Evolutionary conservation across 2,113 vertebrate species (phyloP).

Genomic region (Dryoscopus gambensis): DNA sequence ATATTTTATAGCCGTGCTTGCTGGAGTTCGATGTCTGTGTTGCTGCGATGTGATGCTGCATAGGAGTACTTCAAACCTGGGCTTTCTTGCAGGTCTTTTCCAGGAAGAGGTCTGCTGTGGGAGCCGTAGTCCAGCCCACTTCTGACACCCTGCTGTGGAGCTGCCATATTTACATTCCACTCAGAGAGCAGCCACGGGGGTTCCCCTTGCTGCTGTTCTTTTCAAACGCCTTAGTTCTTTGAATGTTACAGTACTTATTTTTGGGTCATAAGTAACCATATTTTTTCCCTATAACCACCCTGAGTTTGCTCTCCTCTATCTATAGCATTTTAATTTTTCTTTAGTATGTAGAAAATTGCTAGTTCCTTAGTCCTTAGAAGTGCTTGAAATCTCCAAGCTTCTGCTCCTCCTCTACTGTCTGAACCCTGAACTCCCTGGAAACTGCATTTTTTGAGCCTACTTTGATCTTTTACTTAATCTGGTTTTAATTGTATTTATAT

Average conservation of each 20-base stretch:
- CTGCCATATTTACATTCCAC: background rate
- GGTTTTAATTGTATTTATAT: slow-evolving; percentile 61
- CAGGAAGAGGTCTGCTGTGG: background rate
- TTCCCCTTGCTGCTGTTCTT: background rate
- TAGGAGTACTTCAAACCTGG: background rate
- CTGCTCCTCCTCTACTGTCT: slow-evolving; percentile 3
- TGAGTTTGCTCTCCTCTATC: background rate
- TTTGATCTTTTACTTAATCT: slow-evolving; percentile 57
- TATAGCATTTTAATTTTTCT: background rate
- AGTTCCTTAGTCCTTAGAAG: background rate
- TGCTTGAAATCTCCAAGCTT: background rate
- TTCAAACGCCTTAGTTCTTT: background rate
- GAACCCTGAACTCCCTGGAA: slow-evolving; percentile 40
- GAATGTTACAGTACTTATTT: background rate
- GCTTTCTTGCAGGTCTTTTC: background rate
- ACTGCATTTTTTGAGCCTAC: background rate
- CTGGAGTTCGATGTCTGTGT: background rate
- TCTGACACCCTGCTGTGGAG: background rate
- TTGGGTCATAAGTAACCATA: background rate
- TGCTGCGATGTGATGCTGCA: background rate
- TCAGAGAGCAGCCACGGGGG: background rate
- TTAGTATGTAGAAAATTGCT: background rate
- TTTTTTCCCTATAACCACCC: background rate
- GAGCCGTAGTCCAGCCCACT: background rate
- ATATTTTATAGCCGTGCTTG: background rate